These are phyloP conservation scores for Rana temporaria DNA, from an alignment of 2,113 vertebrate genomes.

Conservation along the genomic window DNA sequence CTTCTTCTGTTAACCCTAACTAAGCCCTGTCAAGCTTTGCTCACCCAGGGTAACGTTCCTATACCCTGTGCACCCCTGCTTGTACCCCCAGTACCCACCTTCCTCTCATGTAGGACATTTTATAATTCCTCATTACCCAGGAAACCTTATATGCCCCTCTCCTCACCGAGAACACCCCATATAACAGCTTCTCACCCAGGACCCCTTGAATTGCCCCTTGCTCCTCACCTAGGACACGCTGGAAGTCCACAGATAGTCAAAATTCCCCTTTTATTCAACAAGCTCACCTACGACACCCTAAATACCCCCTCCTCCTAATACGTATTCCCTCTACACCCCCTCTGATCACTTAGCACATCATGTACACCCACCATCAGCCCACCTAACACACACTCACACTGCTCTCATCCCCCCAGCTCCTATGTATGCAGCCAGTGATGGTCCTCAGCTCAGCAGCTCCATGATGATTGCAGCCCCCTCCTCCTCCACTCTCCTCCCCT, in stretches of 20 bases:
- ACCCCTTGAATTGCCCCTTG: too few relatives aligned
- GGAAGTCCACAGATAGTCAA: not conserved
- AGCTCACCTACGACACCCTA: not conserved
- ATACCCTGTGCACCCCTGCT: too few relatives aligned
- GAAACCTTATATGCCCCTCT: not conserved
- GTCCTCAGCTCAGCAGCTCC: not conserved
- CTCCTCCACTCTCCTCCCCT: not conserved
- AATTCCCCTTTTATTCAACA: not conserved
- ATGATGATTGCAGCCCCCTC: not conserved
- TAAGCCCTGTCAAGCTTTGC: too few relatives aligned
- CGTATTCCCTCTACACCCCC: not conserved
- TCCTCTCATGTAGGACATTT: not conserved
- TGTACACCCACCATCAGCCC: not conserved
- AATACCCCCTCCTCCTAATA: not conserved
- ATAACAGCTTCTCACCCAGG: too few relatives aligned
- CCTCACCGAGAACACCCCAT: not conserved
- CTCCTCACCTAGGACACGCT: not conserved
- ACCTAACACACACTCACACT: not conserved
- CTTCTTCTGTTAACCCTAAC: too few relatives aligned
- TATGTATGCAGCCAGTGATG: not conserved
- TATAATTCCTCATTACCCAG: not conserved
- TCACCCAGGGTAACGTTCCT: too few relatives aligned
- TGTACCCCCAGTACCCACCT: too few relatives aligned
- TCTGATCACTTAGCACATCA: not conserved
- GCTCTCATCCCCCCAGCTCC: not conserved